These are phyloP conservation scores for Crocallis elinguaria DNA, from an alignment of 2,888 invertebrate species.

Conservation along the genomic window DNA sequence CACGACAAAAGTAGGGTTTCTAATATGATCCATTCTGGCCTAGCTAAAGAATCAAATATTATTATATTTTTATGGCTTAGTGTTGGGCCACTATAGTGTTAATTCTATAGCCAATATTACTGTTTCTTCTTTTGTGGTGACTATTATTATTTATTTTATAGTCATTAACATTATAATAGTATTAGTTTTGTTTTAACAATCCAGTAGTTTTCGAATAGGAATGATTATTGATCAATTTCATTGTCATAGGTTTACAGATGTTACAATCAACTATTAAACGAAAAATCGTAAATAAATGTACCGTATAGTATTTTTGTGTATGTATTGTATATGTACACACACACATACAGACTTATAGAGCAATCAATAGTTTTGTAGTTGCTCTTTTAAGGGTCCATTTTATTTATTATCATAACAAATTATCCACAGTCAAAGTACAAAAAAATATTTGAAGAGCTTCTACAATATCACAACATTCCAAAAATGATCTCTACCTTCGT, in stretches of 20 bases:
- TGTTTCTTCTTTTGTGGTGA: background rate
- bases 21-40: no score
- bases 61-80: no score
- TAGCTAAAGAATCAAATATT: no score
- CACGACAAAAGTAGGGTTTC: background rate
- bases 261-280: background rate
- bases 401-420: slow-evolving; percentile 38
- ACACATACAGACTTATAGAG: no score
- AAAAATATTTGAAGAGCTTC: slow-evolving; percentile 17
- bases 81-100: no score
- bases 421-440: slow-evolving; percentile 9
- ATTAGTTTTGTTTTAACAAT: background rate
- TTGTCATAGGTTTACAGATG: background rate
- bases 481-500: slow-evolving; percentile 55
- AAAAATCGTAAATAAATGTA: background rate
- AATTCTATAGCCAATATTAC: background rate
- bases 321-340: no score
- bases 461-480: slow-evolving; percentile 43
- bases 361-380: background rate
- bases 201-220: background rate
- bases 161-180: background rate
- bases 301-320: background rate
- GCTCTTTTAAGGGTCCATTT: slow-evolving; percentile 29
- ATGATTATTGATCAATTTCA: background rate
- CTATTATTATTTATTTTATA: slow-evolving; percentile 1